Base-by-base conservation (phyloP, 2,888 invertebrate species). In the Drosophila affinis region DNA sequence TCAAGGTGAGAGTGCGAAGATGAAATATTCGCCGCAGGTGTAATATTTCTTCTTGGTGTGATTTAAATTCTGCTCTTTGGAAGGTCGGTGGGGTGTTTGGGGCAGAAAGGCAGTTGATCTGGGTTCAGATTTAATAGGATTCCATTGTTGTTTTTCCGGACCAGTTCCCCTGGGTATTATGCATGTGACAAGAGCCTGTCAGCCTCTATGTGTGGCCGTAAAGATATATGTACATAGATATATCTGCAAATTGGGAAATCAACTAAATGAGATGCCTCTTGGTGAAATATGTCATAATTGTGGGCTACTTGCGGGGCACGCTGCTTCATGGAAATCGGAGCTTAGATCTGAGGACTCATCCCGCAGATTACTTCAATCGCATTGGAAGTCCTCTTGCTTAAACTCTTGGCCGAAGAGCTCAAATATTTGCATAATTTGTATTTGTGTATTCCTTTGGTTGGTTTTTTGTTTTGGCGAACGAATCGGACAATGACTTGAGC, bases 391-490 rank as follows among this genome's bases (percentile, higher is more conserved):
- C 29, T 9, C 29, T 9, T 49, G 44, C 9, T 48, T 10, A 45
- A 57, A 57, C 46, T 58, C 34, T 58, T 39, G 9, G 55, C 70
- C 21, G 45, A 7, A 52, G 68, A 62, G 73, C 85, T 77, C 61
- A 65, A 79, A 79, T 62, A 89, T 85, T 75, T 68, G 86, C 86
- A 88, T 88, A 82, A 89, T 82, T 85, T 82, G 29, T 29, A 75
- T 67, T 75, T 86, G 69, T 52, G 75, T 71, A 69, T 71, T 74
- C 68, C 79, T 73, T 81, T 69, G 55, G 60, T 63, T 70, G 62
- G 62, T 64, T 73, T 52, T 64, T 74, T 68, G 4, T 14, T 34
- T 34, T 34, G 12, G 68, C 29, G 62, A 51, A 51, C 29, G 29
- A 69, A 63, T 60, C 84, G 81, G 71, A 72, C 89, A 87, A 76